These are phyloP conservation scores for Adoxophyes honmai DNA, from an alignment of 1,140 invertebrate genomes.

Conservation along the genomic window DNA sequence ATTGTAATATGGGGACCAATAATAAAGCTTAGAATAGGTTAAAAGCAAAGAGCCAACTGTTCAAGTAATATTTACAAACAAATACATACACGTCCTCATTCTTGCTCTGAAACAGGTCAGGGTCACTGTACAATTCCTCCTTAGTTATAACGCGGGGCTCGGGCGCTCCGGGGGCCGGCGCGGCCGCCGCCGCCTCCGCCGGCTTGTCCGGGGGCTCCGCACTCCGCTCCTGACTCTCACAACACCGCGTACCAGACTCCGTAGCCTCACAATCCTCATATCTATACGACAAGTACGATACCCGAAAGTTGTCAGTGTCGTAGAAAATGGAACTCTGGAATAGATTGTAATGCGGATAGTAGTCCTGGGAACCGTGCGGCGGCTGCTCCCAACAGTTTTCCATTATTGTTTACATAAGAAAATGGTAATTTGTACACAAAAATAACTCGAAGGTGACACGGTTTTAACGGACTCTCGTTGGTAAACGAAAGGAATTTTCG, in stretches of 20 bases:
- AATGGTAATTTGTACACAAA: slow-evolving; percentile 6
- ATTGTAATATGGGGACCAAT: too few relatives aligned
- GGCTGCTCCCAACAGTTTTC: slow-evolving; percentile 3
- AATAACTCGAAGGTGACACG: slow-evolving; percentile 4
- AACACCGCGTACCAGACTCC: neutral
- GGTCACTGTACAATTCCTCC: slow-evolving; percentile 21
- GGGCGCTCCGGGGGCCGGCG: slow-evolving; percentile 6
- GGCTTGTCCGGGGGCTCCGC: slow-evolving; percentile 7
- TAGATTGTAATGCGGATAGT: slow-evolving; percentile 7
- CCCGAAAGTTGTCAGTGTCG: slow-evolving; percentile 7
- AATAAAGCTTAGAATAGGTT: too few relatives aligned
- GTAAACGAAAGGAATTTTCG: neutral
- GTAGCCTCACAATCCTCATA: neutral
- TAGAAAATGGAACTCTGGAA: slow-evolving; percentile 11
- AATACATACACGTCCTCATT: slow-evolving; percentile 1
- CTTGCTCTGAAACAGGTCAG: slow-evolving; percentile 16
- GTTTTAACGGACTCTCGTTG: neutral
- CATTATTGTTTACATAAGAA: slow-evolving; percentile 15
- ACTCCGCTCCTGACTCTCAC: neutral
- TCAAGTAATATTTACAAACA: too few relatives aligned
- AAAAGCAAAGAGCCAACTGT: too few relatives aligned
- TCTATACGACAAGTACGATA: neutral
- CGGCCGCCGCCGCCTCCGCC: neutral
- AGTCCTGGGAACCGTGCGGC: slow-evolving; percentile 8
- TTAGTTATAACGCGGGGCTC: slow-evolving; percentile 3